Evolutionary conservation across 2,113 vertebrate genomes (phyloP).

Genomic region (Porphyrio hochstetteri): DNA sequence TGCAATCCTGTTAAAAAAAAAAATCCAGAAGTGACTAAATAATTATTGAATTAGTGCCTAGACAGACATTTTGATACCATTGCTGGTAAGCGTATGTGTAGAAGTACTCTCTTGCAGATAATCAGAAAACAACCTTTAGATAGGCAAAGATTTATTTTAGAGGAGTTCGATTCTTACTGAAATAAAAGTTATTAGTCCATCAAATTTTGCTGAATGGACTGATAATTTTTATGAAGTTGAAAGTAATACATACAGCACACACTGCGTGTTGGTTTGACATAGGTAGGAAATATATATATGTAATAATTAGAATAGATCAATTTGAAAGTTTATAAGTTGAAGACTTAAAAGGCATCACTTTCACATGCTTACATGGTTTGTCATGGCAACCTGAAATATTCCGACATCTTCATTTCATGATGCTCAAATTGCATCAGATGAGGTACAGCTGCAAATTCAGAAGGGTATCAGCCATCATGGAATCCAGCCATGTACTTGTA

Average conservation of each 20-base stretch:
- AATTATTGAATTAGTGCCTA: neutral
- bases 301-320: neutral
- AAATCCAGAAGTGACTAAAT: neutral
- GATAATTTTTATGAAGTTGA: neutral
- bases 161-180: neutral
- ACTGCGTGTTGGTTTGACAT: neutral
- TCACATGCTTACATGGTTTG: neutral
- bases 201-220: neutral
- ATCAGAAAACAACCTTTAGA: neutral
- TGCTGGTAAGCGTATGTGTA: neutral
- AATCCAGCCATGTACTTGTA: neutral
- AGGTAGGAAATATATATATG: neutral
- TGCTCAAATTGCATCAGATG: neutral
- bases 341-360: neutral
- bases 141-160: neutral
- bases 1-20: neutral
- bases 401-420: neutral
- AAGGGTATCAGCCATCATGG: neutral
- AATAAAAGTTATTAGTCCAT: neutral
- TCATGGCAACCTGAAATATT: neutral
- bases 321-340: neutral
- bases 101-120: neutral
- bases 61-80: neutral
- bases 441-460: conserved; percentile 18
- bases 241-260: neutral